phyloP scores from a whole-genome alignment of 2,113 vertebrate species.

The Hippocampus guttulatus region DNA sequence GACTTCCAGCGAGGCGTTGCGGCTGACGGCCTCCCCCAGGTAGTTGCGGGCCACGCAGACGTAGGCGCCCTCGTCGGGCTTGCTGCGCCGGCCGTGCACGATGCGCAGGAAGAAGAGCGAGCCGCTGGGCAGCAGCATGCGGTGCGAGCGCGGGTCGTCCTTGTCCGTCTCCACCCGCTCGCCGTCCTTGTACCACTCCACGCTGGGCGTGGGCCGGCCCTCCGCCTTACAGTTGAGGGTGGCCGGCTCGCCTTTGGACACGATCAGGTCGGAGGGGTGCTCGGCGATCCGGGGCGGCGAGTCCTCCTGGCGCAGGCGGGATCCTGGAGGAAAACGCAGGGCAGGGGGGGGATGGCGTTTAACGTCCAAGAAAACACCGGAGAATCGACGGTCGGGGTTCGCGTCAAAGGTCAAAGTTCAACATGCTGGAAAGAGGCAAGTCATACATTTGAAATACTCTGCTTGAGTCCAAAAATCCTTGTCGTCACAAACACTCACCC shows the following conservation, averaged over 20 bases:
- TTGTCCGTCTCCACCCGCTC: slow-evolving; percentile 96
- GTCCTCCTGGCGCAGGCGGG: slow-evolving; percentile 96
- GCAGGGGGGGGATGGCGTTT: neutral
- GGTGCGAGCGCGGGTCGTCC: slow-evolving; percentile 93
- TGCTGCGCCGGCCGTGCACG: slow-evolving; percentile 92
- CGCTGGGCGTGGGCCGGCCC: slow-evolving; percentile 89
- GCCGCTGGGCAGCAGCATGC: slow-evolving; percentile 95
- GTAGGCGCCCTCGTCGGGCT: slow-evolving; percentile 95
- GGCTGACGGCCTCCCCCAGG: slow-evolving; percentile 95
- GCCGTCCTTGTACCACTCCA: slow-evolving; percentile 98
- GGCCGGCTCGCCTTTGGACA: slow-evolving; percentile 96
- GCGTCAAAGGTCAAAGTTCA: neutral
- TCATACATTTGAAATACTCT: no score
- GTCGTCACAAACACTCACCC: no score
- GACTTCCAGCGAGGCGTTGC: slow-evolving; percentile 96
- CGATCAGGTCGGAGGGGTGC: slow-evolving; percentile 96
- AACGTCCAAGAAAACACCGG: neutral
- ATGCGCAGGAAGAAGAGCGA: slow-evolving; percentile 96
- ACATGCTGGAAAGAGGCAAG: no score
- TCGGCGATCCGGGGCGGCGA: slow-evolving; percentile 95
- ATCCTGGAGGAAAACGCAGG: slow-evolving; percentile 73
- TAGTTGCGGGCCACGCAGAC: slow-evolving; percentile 97
- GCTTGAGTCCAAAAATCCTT: no score
- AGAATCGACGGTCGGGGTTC: neutral
- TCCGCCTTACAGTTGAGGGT: slow-evolving; percentile 98